These are phyloP conservation scores for Engraulis encrasicolus DNA, from an alignment of 2,113 vertebrate species.

Conservation along the genomic window DNA sequence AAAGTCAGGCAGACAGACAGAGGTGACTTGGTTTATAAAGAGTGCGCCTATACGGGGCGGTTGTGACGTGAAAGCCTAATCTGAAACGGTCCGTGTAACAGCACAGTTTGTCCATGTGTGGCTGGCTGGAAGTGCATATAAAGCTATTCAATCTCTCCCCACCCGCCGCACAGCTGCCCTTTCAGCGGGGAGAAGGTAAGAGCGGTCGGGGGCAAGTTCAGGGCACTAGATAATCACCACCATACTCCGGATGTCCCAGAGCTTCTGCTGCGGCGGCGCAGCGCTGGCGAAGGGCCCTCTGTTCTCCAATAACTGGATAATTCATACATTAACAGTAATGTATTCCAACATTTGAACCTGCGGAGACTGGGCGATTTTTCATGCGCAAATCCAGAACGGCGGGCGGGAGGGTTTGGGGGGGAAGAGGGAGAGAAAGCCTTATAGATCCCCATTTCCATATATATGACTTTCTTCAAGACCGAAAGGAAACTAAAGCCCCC, in stretches of 20 bases:
- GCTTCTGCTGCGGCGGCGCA: constrained; percentile 13
- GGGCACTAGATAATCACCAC: constrained; percentile 35
- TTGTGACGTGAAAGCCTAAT: no score
- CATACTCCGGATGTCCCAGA: constrained; percentile 54
- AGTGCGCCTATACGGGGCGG: no score
- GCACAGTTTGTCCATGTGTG: no score
- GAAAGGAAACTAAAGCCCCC: constrained; percentile 45
- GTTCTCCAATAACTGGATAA: constrained; percentile 57
- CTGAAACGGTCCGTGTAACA: no score
- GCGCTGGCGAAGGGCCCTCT: constrained; percentile 31
- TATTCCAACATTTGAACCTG: constrained; percentile 57
- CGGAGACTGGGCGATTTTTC: constrained; percentile 52
- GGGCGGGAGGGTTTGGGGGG: constrained; percentile 19
- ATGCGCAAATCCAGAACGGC: constrained; percentile 51
- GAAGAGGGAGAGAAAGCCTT: constrained; percentile 10
- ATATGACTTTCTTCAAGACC: constrained; percentile 56
- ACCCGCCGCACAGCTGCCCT: neutral
- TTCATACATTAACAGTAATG: constrained; percentile 56
- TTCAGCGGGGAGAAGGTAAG: constrained; percentile 1
- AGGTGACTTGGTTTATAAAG: no score
- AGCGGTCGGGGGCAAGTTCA: constrained; percentile 49
- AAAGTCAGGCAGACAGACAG: no score
- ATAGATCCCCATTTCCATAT: constrained; percentile 57
- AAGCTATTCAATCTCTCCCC: no score
- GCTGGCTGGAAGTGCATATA: no score